These are phyloP conservation scores for Lates japonicus DNA, from an alignment of 2,797 vertebrate genomes.

Conservation along the genomic window DNA sequence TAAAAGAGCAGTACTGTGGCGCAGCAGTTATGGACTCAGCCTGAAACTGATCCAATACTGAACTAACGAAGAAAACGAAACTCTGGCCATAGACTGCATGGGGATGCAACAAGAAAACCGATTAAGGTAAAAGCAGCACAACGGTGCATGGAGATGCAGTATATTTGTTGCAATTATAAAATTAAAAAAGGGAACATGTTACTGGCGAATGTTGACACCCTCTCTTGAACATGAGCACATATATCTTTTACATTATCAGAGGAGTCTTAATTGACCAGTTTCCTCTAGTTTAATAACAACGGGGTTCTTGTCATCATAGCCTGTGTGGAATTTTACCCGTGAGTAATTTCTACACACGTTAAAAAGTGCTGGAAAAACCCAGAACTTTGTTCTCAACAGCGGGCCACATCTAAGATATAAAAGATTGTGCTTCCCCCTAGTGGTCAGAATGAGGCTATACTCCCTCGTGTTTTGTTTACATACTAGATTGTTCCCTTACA, in stretches of 20 bases:
- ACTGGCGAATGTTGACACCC: too few species aligned
- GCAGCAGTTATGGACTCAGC: too few species aligned
- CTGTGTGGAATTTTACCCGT: not conserved
- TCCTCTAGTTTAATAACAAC: not conserved
- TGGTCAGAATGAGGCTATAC: slow-evolving; percentile 39
- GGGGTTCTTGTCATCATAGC: not conserved
- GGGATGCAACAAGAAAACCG: too few species aligned
- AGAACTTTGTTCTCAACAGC: not conserved
- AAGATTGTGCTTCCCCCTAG: slow-evolving; percentile 69
- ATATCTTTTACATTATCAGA: not conserved
- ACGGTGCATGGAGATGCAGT: too few species aligned
- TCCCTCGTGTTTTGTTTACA: not conserved
- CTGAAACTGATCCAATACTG: not conserved
- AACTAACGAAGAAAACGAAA: not conserved
- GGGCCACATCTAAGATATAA: not conserved
- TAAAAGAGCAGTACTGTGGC: too few species aligned
- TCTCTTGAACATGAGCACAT: too few species aligned
- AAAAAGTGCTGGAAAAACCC: not conserved
- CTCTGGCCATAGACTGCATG: not conserved
- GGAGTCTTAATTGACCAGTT: not conserved
- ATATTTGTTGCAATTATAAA: not conserved
- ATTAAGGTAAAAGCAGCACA: too few species aligned
- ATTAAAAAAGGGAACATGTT: too few species aligned
- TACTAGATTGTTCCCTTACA: not conserved
- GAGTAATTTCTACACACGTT: too few species aligned